These are phyloP conservation scores for Chlorops oryzae DNA, from an alignment of 1,140 invertebrate genomes.

Conservation along the genomic window DNA sequence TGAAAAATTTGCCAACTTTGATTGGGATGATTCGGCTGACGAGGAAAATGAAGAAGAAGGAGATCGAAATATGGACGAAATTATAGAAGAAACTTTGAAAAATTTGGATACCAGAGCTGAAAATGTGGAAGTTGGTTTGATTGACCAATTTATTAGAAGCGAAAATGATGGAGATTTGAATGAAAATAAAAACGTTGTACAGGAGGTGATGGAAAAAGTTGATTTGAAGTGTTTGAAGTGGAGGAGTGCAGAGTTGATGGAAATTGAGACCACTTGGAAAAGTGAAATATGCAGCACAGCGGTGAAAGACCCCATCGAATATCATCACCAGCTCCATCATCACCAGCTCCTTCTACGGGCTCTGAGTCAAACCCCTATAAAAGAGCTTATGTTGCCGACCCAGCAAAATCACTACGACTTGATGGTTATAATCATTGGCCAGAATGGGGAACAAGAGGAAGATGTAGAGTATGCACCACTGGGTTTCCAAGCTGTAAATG, in stretches of 20 bases:
- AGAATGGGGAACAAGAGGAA: conserved; percentile 11
- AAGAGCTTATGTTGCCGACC: conserved; percentile 14
- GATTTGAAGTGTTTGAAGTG: conserved; percentile 14
- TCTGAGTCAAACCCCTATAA: conserved; percentile 12
- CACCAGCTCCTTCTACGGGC: not conserved
- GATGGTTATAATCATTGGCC: conserved; percentile 15
- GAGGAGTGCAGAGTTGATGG: conserved; percentile 7
- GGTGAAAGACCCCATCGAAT: conserved; percentile 4
- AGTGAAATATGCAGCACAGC: not conserved
- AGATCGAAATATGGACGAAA: conserved; percentile 3
- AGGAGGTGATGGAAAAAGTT: conserved; percentile 16
- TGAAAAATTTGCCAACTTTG: conserved; percentile 14
- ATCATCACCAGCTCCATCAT: too few species aligned
- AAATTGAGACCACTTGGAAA: conserved; percentile 1
- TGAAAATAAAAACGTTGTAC: conserved; percentile 13
- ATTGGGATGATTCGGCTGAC: conserved; percentile 7
- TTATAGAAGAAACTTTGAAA: conserved; percentile 10
- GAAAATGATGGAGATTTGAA: conserved; percentile 10
- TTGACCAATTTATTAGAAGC: conserved; percentile 4
- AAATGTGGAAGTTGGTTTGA: conserved; percentile 11
- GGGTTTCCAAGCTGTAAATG: conserved; percentile 8
- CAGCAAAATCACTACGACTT: conserved; percentile 16
- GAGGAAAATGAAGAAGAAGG: conserved; percentile 5
- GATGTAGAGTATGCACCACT: conserved; percentile 13
- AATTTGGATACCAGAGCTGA: conserved; percentile 2